Base-by-base conservation (phyloP, 2,113 vertebrate species). In the Austrofundulus limnaeus region DNA sequence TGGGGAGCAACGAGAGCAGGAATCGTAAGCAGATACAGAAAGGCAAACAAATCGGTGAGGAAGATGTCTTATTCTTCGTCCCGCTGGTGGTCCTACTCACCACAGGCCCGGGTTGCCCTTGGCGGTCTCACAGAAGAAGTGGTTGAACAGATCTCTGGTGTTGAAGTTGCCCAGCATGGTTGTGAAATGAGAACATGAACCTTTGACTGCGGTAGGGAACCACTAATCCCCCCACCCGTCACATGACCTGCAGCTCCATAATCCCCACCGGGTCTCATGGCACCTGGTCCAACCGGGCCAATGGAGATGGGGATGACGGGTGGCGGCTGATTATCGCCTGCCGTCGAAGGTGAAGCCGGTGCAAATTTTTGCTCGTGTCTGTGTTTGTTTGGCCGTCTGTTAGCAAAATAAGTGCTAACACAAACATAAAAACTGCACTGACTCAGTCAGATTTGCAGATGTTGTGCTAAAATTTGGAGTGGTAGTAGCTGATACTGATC, bases 111-210 rank as follows among this genome's bases (percentile, higher is more conserved):
- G 91, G 83, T 93, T 93, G 46, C 90, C 92, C 63, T 92, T 91
- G 71, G 91, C 90, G 15, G 91, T 92, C 71, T 92, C 88, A 61
- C 91, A 93, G 83, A 92, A 93, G 76, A 91, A 93, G 57, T 91
- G 86, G 83, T 90, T 92, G 73, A 92, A 92, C 71, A 93, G 91
- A 41, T 92, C 88, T 72, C 89, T 89, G 84, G 85, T 89, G 85
- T 92, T 91, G 76, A 92, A 93, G 87, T 92, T 91, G 85, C 91
- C 89, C 82, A 92, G 85, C 91, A 92, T 92, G 87, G 62, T 85
- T 66, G 78, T 81, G 81, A 85, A 85, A 67, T 87, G 82, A 82
- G 85, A 81, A 80, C 62, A 77, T 52, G 69, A 70, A 83, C 79
- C 76, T 80, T 88, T 87, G 89, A 89, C 88, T 81, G 77, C 54